Evolutionary conservation across 2,888 invertebrate genomes (phyloP).

Genomic region (Nemurella pictetii): DNA sequence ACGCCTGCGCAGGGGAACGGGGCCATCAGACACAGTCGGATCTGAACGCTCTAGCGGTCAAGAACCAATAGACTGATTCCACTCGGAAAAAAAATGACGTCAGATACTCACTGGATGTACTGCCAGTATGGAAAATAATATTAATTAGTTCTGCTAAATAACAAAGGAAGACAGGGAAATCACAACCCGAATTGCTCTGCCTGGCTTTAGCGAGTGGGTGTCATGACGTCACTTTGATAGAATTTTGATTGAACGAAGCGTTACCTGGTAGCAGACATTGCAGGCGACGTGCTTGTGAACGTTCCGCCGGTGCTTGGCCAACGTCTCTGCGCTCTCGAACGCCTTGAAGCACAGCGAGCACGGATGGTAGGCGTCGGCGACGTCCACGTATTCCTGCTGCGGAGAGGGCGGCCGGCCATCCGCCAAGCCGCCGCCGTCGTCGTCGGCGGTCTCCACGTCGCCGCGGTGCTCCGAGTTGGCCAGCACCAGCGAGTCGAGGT

Average conservation of each 20-base stretch:
- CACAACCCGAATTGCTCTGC: too few species aligned
- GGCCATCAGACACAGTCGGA: neutral
- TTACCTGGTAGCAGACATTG: neutral
- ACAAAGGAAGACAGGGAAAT: too few species aligned
- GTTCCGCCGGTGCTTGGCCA: constrained; percentile 53
- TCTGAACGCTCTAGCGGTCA: too few species aligned
- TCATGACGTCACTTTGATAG: too few species aligned
- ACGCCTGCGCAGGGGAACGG: neutral
- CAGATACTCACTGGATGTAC: too few species aligned
- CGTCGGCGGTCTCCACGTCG: constrained; percentile 32
- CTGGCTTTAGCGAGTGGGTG: too few species aligned
- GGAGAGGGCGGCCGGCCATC: neutral
- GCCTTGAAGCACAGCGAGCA: constrained; percentile 54
- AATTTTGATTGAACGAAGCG: too few species aligned
- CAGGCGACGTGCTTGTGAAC: constrained; percentile 43
- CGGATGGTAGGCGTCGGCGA: constrained; percentile 45
- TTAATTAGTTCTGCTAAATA: too few species aligned
- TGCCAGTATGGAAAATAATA: too few species aligned
- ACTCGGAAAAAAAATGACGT: too few species aligned
- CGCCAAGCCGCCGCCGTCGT: neutral
- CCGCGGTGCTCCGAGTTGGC: constrained; percentile 44
- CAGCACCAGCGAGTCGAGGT: constrained; percentile 47
- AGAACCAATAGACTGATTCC: too few species aligned
- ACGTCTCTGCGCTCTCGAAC: constrained; percentile 54
- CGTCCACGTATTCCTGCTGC: neutral